Conservation (phyloP, 1,140 invertebrate species). For the Pseudobourletiella spinata region DNA sequence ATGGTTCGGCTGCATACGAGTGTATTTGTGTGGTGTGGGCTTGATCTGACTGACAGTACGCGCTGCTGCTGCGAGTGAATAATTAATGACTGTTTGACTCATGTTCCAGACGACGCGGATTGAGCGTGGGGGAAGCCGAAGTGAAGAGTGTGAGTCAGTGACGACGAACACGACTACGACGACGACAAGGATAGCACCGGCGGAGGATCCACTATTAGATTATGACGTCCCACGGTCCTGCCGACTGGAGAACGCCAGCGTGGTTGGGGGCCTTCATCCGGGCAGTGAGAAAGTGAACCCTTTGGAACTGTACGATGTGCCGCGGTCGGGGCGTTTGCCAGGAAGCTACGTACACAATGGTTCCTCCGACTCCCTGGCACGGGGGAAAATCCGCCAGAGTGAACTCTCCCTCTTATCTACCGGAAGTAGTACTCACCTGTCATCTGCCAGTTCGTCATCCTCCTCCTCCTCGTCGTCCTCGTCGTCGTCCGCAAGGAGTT, state of each 20-base stretch:
- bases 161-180: too few relatives aligned
- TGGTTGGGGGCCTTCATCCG: too few relatives aligned
- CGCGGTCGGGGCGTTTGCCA: not conserved
- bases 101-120: not conserved
- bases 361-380: conserved; percentile 3
- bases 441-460: not conserved
- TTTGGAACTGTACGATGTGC: conserved; percentile 28
- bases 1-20: too few relatives aligned
- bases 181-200: too few relatives aligned
- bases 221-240: not conserved
- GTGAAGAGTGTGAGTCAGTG: not conserved
- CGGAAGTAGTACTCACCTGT: conserved; percentile 3
- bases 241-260: too few relatives aligned
- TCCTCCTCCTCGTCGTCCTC: not conserved
- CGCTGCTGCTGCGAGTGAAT: not conserved
- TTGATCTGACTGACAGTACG: too few relatives aligned
- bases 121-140: not conserved
- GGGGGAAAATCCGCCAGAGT: not conserved
- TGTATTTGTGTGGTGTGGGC: too few relatives aligned
- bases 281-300: too few relatives aligned
- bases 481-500: not conserved
- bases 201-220: too few relatives aligned
- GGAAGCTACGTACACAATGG: too few relatives aligned
- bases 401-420: not conserved
- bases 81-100: not conserved